A percentile compares a stretch with the other conserved stretches of the same genome.
Conservation (phyloP, 1,140 invertebrate genomes). For the Philaenus spumarius region DNA sequence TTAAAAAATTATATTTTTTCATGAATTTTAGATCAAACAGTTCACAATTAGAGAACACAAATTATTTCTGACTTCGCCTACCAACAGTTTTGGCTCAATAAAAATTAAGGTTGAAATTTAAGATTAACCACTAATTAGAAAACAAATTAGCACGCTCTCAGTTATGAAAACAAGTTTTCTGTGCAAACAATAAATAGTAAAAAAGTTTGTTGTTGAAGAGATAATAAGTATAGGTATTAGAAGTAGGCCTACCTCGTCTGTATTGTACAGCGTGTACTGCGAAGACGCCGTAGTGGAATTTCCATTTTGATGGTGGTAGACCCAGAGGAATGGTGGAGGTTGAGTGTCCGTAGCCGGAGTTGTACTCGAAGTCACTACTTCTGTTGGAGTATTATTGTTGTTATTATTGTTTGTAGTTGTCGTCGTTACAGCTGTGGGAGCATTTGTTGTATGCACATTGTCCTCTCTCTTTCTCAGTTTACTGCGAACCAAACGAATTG, state of each 20-base stretch:
- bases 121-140: too few species aligned
- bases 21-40: too few species aligned
- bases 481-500: constrained; percentile 79
- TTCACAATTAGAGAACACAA: too few species aligned
- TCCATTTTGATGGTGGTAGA: constrained; percentile 61
- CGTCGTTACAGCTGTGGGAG: constrained; percentile 28
- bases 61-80: too few species aligned
- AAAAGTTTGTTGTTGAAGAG: too few species aligned
- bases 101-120: too few species aligned
- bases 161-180: too few species aligned
- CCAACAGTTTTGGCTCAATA: too few species aligned
- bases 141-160: too few species aligned
- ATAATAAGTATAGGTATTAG: too few species aligned
- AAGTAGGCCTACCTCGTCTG: constrained; percentile 61
- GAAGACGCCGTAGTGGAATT: constrained; percentile 48
- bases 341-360: constrained; percentile 2
- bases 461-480: constrained; percentile 78
- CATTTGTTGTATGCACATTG: constrained; percentile 38
- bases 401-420: constrained; percentile 21
- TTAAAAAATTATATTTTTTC: too few species aligned
- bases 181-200: too few species aligned
- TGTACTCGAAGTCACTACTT: constrained; percentile 24
- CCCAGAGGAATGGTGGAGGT: constrained; percentile 64
- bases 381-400: constrained; percentile 35
- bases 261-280: constrained; percentile 65